These are phyloP conservation scores for Pseudoatta argentina DNA, from an alignment of 1,140 invertebrate genomes.

Conservation along the genomic window DNA sequence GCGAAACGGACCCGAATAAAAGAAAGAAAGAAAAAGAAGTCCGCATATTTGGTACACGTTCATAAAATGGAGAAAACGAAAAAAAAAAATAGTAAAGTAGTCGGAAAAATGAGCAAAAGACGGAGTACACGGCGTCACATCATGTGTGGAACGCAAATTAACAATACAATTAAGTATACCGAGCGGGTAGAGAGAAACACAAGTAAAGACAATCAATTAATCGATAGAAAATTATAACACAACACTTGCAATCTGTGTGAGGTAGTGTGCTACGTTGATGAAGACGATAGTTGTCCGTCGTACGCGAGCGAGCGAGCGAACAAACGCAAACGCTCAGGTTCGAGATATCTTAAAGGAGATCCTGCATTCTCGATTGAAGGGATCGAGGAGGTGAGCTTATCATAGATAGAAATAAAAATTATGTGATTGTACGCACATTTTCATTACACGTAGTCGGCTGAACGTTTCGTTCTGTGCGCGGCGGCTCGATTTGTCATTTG, in stretches of 20 bases:
- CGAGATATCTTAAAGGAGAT: background rate
- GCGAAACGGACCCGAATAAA: constrained; percentile 46
- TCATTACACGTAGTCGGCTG: background rate
- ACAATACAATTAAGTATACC: constrained; percentile 78
- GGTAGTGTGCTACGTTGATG: constrained; percentile 35
- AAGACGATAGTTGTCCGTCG: constrained; percentile 7
- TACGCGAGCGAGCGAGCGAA: background rate
- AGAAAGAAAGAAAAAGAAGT: constrained; percentile 23
- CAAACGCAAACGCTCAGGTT: background rate
- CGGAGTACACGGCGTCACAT: constrained; percentile 68
- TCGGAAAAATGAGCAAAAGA: constrained; percentile 22
- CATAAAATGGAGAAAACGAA: constrained; percentile 43
- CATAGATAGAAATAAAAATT: constrained; percentile 37
- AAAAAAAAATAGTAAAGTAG: constrained; percentile 8
- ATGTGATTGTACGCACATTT: background rate
- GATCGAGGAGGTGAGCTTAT: background rate
- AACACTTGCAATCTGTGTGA: constrained; percentile 77
- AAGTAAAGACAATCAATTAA: constrained; percentile 79
- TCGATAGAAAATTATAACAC: constrained; percentile 80
- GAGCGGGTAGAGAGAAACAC: constrained; percentile 87
- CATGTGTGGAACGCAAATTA: constrained; percentile 71
- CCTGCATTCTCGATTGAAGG: background rate
- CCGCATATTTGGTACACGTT: background rate
- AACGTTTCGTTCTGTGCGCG: background rate
- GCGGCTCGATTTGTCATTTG: constrained; percentile 25